Conservation (phyloP, 2,888 invertebrate species). For the Clistopyga incitator region DNA sequence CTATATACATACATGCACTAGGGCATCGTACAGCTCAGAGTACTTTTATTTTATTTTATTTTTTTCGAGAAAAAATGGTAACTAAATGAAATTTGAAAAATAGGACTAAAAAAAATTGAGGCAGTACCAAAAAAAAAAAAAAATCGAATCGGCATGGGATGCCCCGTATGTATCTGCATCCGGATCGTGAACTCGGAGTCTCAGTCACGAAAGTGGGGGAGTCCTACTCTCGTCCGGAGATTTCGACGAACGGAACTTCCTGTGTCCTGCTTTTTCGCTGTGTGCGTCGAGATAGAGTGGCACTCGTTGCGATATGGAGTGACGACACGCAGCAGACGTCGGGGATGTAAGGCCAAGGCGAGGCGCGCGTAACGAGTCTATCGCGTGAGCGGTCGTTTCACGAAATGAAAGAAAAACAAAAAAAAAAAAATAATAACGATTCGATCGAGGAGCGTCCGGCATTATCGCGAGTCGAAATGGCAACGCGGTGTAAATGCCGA, state of each 20-base stretch:
- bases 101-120: too few species aligned
- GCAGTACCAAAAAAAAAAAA: too few species aligned
- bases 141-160: too few species aligned
- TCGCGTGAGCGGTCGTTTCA: slow-evolving; percentile 54
- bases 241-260: slow-evolving; percentile 43
- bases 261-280: slow-evolving; percentile 9
- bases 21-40: too few species aligned
- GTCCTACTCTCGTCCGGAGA: slow-evolving; percentile 1
- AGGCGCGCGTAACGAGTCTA: slow-evolving; percentile 63
- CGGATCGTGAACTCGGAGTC: neutral
- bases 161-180: slow-evolving; percentile 25
- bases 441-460: slow-evolving; percentile 30
- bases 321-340: slow-evolving; percentile 60
- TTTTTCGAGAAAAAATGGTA: too few species aligned
- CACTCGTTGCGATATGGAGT: slow-evolving; percentile 52
- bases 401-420: slow-evolving; percentile 10
- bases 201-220: neutral
- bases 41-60: too few species aligned
- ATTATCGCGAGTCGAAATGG: slow-evolving; percentile 32
- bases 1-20: neutral
- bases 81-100: too few species aligned
- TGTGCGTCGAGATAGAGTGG: slow-evolving; percentile 26
- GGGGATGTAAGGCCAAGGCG: slow-evolving; percentile 32
- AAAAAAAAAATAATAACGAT: slow-evolving; percentile 15
- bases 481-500: slow-evolving; percentile 43